phyloP scores from a whole-genome alignment of 2,888 invertebrate species.

The Hydroisotoma schaefferi region DNA sequence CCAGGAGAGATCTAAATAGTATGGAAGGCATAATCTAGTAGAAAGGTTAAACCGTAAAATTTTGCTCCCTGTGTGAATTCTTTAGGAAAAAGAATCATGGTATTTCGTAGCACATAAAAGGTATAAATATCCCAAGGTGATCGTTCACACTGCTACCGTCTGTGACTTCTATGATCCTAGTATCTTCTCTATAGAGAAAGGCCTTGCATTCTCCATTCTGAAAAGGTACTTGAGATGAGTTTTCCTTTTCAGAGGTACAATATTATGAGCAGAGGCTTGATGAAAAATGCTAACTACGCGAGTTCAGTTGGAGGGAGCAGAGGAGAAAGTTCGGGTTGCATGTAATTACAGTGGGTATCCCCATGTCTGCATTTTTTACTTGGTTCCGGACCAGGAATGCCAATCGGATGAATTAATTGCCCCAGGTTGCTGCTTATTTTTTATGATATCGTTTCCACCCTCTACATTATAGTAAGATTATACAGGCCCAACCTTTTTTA shows the following conservation, averaged over 20 bases:
- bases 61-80: too few relatives aligned
- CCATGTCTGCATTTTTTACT: neutral
- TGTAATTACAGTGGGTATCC: neutral
- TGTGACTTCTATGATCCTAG: neutral
- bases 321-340: too few relatives aligned
- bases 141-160: constrained; percentile 8
- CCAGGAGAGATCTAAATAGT: too few relatives aligned
- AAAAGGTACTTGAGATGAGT: constrained; percentile 1
- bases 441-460: too few relatives aligned
- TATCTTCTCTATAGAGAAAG: neutral
- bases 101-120: constrained; percentile 15
- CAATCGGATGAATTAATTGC: constrained; percentile 13
- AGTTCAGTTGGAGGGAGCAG: too few relatives aligned
- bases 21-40: neutral
- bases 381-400: neutral
- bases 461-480: constrained; percentile 1
- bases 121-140: constrained; percentile 19
- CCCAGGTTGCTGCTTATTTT: constrained; percentile 12
- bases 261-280: constrained; percentile 4
- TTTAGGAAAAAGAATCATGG: too few relatives aligned
- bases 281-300: constrained; percentile 14
- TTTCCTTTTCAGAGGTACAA: neutral
- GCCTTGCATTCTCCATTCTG: constrained; percentile 8
- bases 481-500: too few relatives aligned
- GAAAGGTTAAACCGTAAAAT: neutral